A percentile compares a stretch with the other conserved stretches of the same genome.
phyloP scores from a whole-genome alignment of 2,113 vertebrate genomes.

The Semnornis frantzii region DNA sequence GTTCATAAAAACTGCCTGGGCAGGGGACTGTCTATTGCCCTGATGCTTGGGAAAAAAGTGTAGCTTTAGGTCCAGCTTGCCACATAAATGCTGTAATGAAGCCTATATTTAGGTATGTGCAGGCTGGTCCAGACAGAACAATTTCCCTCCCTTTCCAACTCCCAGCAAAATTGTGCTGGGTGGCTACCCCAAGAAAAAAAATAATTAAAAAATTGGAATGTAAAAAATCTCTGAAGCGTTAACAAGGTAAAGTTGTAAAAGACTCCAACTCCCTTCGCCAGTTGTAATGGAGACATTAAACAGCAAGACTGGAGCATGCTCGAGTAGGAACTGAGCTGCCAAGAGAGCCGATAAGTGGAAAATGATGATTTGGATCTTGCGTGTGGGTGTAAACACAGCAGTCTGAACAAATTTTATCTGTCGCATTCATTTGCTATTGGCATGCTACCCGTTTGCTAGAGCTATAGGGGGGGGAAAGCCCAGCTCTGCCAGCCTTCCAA shows the following conservation, averaged over 20 bases:
- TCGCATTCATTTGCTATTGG: conserved; percentile 60
- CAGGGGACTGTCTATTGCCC: neutral
- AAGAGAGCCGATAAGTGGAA: conserved; percentile 59
- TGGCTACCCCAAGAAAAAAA: neutral
- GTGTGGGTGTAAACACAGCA: conserved; percentile 70
- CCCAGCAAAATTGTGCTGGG: neutral
- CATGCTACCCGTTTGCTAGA: neutral
- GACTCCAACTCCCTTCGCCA: conserved; percentile 44
- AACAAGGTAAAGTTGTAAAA: conserved; percentile 55
- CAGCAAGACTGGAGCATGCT: conserved; percentile 51
- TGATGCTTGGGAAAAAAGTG: neutral
- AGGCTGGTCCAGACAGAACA: neutral
- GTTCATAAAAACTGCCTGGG: neutral
- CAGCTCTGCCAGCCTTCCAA: conserved; percentile 40
- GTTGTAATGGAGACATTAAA: conserved; percentile 60
- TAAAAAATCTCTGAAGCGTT: neutral
- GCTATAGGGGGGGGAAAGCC: conserved; percentile 8
- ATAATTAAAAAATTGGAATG: neutral
- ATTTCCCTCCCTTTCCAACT: conserved; percentile 4
- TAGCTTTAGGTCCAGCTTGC: neutral
- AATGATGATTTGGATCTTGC: conserved; percentile 46
- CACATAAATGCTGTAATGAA: neutral
- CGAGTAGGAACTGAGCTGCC: conserved; percentile 50
- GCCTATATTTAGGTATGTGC: neutral
- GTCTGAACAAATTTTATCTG: conserved; percentile 64